phyloP scores from a whole-genome alignment of 1,140 invertebrate species.

The Drosophila kepulauana region DNA sequence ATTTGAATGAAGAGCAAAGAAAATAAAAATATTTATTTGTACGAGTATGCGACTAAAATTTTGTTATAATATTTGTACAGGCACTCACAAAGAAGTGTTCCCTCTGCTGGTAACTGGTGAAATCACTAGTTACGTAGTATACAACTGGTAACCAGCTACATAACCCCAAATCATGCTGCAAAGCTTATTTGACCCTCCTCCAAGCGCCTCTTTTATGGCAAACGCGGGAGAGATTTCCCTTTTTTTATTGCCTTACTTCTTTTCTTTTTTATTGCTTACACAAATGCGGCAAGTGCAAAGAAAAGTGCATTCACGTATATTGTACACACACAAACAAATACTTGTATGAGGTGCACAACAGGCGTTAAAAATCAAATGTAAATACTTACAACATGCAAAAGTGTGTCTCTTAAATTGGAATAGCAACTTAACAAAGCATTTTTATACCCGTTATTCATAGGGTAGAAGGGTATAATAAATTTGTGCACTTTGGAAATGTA shows the following conservation, averaged over 20 bases:
- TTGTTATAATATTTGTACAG: background rate
- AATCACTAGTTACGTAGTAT: too few relatives aligned
- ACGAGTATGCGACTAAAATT: background rate
- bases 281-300: conserved; percentile 74
- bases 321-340: conserved; percentile 7
- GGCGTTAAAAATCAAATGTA: conserved; percentile 7
- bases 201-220: conserved; percentile 27
- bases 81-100: conserved; percentile 24
- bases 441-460: background rate
- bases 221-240: conserved; percentile 46
- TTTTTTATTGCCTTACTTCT: conserved; percentile 49
- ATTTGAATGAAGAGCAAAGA: background rate
- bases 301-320: conserved; percentile 66
- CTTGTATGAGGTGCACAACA: background rate
- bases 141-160: too few relatives aligned
- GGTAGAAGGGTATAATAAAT: too few relatives aligned
- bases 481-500: too few relatives aligned
- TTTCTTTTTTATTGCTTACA: conserved; percentile 51
- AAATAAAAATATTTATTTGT: background rate
- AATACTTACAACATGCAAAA: background rate
- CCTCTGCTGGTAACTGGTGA: background rate
- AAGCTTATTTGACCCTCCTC: too few relatives aligned
- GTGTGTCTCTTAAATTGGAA: conserved; percentile 20
- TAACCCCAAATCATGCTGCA: too few relatives aligned
- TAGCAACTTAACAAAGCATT: background rate